Conservation (phyloP, 2,113 vertebrate species). For the Sceloporus undulatus region DNA sequence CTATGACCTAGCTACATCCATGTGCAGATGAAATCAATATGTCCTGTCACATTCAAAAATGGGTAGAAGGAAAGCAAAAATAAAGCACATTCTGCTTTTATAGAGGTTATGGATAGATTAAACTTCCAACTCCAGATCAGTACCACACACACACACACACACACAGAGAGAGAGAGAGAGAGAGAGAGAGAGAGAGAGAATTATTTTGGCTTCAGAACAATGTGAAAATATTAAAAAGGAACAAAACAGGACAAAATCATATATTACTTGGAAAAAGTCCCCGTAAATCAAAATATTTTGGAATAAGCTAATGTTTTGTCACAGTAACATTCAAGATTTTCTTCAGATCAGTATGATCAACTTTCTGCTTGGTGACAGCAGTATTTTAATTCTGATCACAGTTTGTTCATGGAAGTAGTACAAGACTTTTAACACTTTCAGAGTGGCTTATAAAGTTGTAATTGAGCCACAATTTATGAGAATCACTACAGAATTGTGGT, state of each 20-base stretch:
- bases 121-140: background rate
- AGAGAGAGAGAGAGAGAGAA: too few relatives aligned
- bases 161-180: too few relatives aligned
- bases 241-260: background rate
- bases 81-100: background rate
- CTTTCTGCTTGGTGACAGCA: background rate
- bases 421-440: constrained; percentile 4
- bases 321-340: background rate
- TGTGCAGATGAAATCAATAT: background rate
- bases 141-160: background rate
- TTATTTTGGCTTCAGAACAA: background rate
- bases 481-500: constrained; percentile 25
- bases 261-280: background rate
- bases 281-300: background rate
- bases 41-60: background rate
- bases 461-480: constrained; percentile 28
- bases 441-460: constrained; percentile 14
- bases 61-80: background rate
- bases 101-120: background rate
- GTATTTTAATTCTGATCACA: constrained; percentile 18
- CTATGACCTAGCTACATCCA: background rate
- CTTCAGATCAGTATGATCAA: background rate
- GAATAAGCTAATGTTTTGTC: background rate
- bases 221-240: background rate
- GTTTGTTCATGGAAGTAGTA: background rate